phyloP scores from a whole-genome alignment of 2,797 vertebrate species.

The Botia kubotai region DNA sequence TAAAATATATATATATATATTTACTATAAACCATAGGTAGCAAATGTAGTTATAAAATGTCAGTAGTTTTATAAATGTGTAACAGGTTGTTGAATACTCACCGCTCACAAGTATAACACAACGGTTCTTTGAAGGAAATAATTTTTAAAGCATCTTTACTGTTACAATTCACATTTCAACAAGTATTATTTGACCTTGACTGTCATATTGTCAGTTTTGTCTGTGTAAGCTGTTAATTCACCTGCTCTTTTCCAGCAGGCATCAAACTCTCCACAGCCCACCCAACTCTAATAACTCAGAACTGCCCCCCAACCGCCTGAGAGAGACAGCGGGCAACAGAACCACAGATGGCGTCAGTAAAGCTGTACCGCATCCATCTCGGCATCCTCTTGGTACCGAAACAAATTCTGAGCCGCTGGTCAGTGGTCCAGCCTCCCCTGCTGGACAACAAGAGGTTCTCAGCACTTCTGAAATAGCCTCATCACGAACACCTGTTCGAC shows the following conservation, averaged over 20 bases:
- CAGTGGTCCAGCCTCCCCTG: constrained; percentile 9
- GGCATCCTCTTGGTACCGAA: constrained; percentile 57
- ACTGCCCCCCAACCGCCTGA: constrained; percentile 27
- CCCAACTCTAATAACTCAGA: constrained; percentile 65
- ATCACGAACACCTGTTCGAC: constrained; percentile 65
- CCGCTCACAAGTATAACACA: too few species aligned
- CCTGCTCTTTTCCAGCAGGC: constrained; percentile 28
- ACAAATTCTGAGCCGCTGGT: constrained; percentile 61
- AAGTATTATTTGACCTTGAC: too few species aligned
- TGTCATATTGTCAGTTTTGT: too few species aligned
- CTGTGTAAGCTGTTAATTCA: too few species aligned
- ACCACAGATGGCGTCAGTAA: constrained; percentile 16
- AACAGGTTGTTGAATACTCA: too few species aligned
- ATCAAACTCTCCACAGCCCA: constrained; percentile 63
- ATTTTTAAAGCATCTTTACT: too few species aligned
- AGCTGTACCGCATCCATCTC: constrained; percentile 2
- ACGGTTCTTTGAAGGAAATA: too few species aligned
- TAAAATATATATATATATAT: too few species aligned
- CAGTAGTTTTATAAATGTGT: too few species aligned
- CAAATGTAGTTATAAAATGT: too few species aligned
- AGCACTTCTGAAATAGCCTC: constrained; percentile 55
- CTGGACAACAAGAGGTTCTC: constrained; percentile 33
- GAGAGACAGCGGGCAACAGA: constrained; percentile 48
- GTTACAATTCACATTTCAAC: too few species aligned
- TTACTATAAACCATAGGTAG: too few species aligned